phyloP scores from a whole-genome alignment of 2,797 vertebrate species.

The Tangara arthus region DNA sequence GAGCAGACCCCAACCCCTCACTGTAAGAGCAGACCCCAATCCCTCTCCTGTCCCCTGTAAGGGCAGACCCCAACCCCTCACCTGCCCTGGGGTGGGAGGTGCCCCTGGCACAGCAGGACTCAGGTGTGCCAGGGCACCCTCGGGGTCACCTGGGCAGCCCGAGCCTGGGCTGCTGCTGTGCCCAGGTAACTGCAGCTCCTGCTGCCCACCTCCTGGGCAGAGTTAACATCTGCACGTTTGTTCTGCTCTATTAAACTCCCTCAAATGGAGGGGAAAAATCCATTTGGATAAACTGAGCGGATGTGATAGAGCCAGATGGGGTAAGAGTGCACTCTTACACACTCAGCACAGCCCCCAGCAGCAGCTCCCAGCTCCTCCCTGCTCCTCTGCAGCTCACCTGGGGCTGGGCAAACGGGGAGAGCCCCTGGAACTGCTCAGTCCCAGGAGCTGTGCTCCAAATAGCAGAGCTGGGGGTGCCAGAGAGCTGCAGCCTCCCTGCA shows the following conservation, averaged over 20 bases:
- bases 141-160: rapidly evolving
- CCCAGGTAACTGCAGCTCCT: background rate
- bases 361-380: background rate
- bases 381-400: rapidly evolving
- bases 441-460: background rate
- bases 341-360: too few species aligned
- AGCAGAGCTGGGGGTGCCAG: background rate
- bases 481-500: background rate
- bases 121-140: background rate
- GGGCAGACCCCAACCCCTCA: too few species aligned
- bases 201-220: background rate
- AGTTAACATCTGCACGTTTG: background rate
- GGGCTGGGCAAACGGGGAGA: background rate
- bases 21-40: too few species aligned
- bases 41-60: too few species aligned
- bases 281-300: rapidly evolving
- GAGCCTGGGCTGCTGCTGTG: rapidly evolving
- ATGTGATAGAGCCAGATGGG: rapidly evolving
- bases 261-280: background rate
- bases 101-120: background rate
- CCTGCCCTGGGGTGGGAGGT: rapidly evolving
- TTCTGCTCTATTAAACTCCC: background rate
- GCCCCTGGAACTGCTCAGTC: background rate
- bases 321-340: background rate
- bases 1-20: rapidly evolving